Evolutionary conservation across 2,888 invertebrate species (phyloP), one percentile per base, ranked within the genome.

Genomic region (Bibio marci): DNA sequence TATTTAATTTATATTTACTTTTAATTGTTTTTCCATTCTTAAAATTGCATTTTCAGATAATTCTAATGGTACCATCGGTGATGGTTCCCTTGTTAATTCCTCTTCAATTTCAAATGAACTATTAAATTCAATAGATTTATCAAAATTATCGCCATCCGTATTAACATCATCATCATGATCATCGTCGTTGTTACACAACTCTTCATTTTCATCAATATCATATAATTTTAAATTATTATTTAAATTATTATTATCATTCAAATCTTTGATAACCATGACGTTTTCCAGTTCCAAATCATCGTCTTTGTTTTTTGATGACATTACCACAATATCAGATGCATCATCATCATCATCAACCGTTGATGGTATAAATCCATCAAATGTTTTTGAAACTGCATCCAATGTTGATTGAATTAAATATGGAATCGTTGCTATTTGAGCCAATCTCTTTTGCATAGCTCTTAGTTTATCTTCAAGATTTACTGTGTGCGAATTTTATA

Each of bases 361-460:
- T n/a, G n/a, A n/a, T 7, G 52, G 49, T 35, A 50, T 45, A 25
- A 60, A 46, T 42, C 50, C 51, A 15, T 54, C 57, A 46, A 61
- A 59, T 12, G 56, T 59, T 42, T 57, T 57, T 12, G 61, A 54
- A 3, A 62, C 60, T 2, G 59, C 56, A 46, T 56, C 56, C 44
- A 62, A 46, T 3, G 62, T 62, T 3, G 59, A 59, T 41, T 53
- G 54, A 1, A 62, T 48, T 18, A 62, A 55, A 45, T 52, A 54
- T 3, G 62, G 62, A 43, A 62, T 60, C 45, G 59, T 57, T 19
- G 62, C 59, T 27, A 62, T 61, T 50, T 60, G 59, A 18, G 59
- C 54, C 12, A 62, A 42, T 40, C 60, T 59, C n/a, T 56, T 52
- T 42, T 62, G 62, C 59, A 62, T 58, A 40, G 53, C 57, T 30